Base-by-base conservation (phyloP, 2,888 invertebrate species). In the Serrognathus titanus region DNA sequence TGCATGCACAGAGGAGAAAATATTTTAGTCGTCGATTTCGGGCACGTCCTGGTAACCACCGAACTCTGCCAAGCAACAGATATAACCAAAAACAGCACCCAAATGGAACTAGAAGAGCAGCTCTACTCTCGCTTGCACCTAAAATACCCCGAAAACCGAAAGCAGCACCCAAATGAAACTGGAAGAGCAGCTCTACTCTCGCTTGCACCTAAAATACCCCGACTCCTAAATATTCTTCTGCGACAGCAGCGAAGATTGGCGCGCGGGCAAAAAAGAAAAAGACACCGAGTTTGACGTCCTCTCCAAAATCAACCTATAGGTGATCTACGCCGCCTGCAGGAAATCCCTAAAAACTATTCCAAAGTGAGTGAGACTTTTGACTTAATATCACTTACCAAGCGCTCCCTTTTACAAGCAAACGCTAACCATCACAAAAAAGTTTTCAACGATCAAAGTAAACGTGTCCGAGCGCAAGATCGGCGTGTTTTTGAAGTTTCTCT, bases 101-200 rank as follows among this genome's bases (percentile, higher is more conserved):
- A 88, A 67, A 90, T 90, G 84, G 92, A 92, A 77, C 74, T 92
- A 53, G 91, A 92, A 68, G 90, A 91, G 71, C 81, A 87, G 48
- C 78, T 92, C 7, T 93, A 92, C 67, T 91, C 92, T 62, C 81
- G 91, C 63, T 80, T 90, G 49, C 85, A 87, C 60, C 80, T 90
- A 1, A 86, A 85, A 60, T 84, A 89, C 63, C 83, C 83, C 10
- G 86, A 85, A n/a, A n/a, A n/a, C n/a, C n/a, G n/a, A n/a, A n/a
- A n/a, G n/a, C n/a, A n/a, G n/a, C n/a, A n/a, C n/a, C n/a, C n/a
- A n/a, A n/a, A n/a, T n/a, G n/a, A n/a, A 92, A 77, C 74, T 92
- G 53, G 91, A 92, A 68, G 90, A 91, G 71, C 81, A 87, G 48
- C 78, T 92, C 7, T 93, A 92, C 67, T 91, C 92, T 62, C 81